phyloP scores from a whole-genome alignment of 2,888 invertebrate genomes.

The Balanococcus diminutus region DNA sequence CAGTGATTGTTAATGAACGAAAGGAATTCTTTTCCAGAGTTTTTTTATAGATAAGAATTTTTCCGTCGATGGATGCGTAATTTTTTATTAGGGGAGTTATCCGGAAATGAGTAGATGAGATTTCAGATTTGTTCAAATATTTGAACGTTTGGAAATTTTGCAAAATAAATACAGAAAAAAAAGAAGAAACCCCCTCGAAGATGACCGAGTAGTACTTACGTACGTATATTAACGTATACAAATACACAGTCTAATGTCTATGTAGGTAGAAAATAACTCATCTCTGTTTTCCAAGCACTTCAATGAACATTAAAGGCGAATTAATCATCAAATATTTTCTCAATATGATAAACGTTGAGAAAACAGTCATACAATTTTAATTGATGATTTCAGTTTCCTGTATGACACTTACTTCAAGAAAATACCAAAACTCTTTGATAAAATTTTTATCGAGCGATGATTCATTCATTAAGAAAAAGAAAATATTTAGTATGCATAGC shows the following conservation, averaged over 20 bases:
- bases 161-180: neutral
- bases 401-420: neutral
- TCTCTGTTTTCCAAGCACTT: neutral
- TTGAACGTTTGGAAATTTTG: too few relatives aligned
- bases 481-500: neutral
- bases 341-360: neutral
- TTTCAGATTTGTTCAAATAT: too few relatives aligned
- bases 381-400: slow-evolving; percentile 18
- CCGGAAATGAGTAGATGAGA: neutral
- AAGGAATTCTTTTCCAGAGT: neutral
- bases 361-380: neutral
- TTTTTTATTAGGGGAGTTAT: neutral
- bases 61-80: neutral
- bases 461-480: neutral
- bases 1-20: neutral
- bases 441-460: slow-evolving; percentile 10
- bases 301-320: neutral
- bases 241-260: too few relatives aligned
- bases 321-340: neutral
- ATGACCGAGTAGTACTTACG: neutral
- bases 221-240: neutral
- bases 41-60: neutral
- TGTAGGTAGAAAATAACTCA: too few relatives aligned
- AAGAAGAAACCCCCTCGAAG: neutral
- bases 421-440: neutral